phyloP scores from a whole-genome alignment of 92 coral and sea anemone species.

The Epizoanthus scotinus region DNA sequence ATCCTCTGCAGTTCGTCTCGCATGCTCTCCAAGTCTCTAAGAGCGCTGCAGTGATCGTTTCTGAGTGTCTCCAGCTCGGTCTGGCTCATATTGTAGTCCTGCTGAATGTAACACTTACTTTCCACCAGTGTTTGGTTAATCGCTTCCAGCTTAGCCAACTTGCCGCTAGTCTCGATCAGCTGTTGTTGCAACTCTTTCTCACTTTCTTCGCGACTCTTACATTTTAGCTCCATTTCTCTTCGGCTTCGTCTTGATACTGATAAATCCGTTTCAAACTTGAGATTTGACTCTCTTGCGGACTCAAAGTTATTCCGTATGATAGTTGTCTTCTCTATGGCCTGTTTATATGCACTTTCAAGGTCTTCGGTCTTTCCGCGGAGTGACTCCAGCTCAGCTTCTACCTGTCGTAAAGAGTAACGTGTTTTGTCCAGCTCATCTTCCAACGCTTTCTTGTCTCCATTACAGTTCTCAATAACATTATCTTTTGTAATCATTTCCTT shows the following conservation, averaged over 20 bases:
- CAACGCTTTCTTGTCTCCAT: constrained; percentile 9
- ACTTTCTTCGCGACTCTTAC: neutral
- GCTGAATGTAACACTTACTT: constrained; percentile 10
- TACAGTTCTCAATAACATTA: neutral
- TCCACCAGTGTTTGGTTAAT: constrained; percentile 18
- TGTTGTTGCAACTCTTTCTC: constrained; percentile 10
- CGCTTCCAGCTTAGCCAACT: constrained; percentile 20
- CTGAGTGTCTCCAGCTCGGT: constrained; percentile 9
- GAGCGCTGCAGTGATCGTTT: neutral
- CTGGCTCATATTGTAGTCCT: constrained; percentile 4
- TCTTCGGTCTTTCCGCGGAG: neutral
- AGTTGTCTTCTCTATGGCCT: constrained; percentile 20
- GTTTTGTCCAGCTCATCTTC: constrained; percentile 6
- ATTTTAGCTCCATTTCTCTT: constrained; percentile 18
- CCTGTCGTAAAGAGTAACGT: constrained; percentile 5
- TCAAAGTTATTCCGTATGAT: neutral
- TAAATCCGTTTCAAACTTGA: constrained; percentile 11
- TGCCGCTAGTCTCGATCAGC: constrained; percentile 6
- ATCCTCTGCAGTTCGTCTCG: constrained; percentile 1
- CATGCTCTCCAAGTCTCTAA: constrained; percentile 1
- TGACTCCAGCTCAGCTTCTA: neutral
- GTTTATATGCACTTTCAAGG: neutral
- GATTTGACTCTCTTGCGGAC: neutral
- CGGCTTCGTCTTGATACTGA: constrained; percentile 9
- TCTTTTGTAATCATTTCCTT: neutral